Base-by-base conservation (phyloP, 2,113 vertebrate genomes). In the Monarcha castaneiventris region DNA sequence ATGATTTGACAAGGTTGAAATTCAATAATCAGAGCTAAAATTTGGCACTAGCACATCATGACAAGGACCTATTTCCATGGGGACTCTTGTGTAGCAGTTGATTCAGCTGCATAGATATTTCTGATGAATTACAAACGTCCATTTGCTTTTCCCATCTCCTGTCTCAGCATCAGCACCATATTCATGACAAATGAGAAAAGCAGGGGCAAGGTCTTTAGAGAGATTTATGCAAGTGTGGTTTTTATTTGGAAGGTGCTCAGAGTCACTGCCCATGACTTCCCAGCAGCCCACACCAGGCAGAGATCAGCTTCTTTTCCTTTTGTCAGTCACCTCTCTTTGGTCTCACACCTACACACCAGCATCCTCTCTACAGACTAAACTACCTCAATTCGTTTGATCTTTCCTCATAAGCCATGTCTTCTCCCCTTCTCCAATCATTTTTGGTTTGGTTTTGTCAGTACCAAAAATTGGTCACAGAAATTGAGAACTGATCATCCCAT, bases 61-160 rank as follows among this genome's bases (percentile, higher is more conserved):
- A 83, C 56, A 90, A 88, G 41, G 16, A 13, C 7, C n/a, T 49
- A 3, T 89, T 84, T 93, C 74, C 48, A 19, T 18, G 22, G 20
- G 51, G 68, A 91, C 49, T 77, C 13, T 20, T 9, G 16, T 55
- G 61, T 44, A 74, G 52, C 39, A 27, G n/a, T 64, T 64, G 59
- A 78, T 77, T 73, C 66, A 49, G 13, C 58, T 71, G 48, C 69
- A 52, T 3, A 92, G 51, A 29, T 80, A 67, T 87, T 87, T 90
- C 52, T 19, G 67, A 74, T 30, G 74, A 76, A 61, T 55, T 74
- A 23, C 15, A 61, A 85, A n/a, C 0, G 2, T 51, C 63, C 44
- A 63, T 13, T 69, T 87, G 69, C 48, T 59, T 94, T 82, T 64
- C 71, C 87, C 43, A 77, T 62, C 51, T 90, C 59, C 62, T 90